These are phyloP conservation scores for Sesia bembeciformis DNA, from an alignment of 2,888 invertebrate species.

Conservation along the genomic window DNA sequence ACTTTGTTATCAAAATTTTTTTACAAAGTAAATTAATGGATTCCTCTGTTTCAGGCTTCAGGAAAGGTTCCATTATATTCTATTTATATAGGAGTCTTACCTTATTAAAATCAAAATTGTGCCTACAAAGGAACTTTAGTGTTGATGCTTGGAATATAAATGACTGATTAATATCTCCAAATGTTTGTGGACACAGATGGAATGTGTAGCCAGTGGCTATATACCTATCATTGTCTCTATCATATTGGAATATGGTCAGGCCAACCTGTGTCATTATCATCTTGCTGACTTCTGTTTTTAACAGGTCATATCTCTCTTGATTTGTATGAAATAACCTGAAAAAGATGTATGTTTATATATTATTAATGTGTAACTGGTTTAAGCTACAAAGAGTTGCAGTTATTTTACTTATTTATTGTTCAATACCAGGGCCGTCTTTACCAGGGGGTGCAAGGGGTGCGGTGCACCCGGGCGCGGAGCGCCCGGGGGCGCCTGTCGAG, in stretches of 20 bases:
- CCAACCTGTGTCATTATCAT: slow-evolving; percentile 81
- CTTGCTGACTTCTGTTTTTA: slow-evolving; percentile 47
- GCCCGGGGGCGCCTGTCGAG: no score
- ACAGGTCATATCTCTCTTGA: slow-evolving; percentile 47
- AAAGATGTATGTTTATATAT: slow-evolving; percentile 1
- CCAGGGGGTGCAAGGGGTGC: no score
- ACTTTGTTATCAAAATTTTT: no score
- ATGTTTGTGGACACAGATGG: slow-evolving; percentile 78
- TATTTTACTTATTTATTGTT: no score
- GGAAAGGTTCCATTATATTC: no score
- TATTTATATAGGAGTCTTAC: slow-evolving; percentile 46
- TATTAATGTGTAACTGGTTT: no score
- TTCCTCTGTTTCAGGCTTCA: no score
- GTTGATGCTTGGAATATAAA: slow-evolving; percentile 78
- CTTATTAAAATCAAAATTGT: slow-evolving; percentile 85
- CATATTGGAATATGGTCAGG: slow-evolving; percentile 77
- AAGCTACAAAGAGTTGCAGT: no score
- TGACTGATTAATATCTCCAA: slow-evolving; percentile 75
- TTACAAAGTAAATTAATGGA: no score
- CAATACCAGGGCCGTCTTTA: no score
- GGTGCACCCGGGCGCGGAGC: no score
- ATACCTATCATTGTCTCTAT: slow-evolving; percentile 74
- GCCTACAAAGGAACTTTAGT: slow-evolving; percentile 75
- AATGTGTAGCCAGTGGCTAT: slow-evolving; percentile 78
- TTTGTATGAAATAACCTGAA: slow-evolving; percentile 57